Conservation (phyloP, 1,140 invertebrate species). For the Drosophila nigrodunni region DNA sequence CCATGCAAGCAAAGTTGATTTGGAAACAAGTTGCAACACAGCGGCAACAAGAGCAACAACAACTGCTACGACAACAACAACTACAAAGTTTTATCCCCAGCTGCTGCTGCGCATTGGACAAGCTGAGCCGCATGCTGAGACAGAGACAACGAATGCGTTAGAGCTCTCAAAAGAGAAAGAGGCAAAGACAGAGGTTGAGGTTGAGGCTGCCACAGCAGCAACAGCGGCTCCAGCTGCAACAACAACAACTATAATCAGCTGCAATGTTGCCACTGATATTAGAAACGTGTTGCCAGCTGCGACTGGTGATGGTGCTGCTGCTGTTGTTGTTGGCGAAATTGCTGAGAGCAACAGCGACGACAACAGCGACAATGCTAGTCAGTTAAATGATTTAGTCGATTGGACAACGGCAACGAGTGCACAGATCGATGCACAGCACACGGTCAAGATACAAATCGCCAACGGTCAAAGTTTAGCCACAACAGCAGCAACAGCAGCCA, state of each 20-base stretch:
- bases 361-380: slow-evolving; percentile 41
- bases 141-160: slow-evolving; percentile 11
- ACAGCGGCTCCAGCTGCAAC: not conserved
- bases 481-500: not conserved
- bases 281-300: slow-evolving; percentile 52
- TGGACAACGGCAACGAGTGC: slow-evolving; percentile 54
- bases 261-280: slow-evolving; percentile 62
- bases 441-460: slow-evolving; percentile 81
- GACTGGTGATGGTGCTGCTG: not conserved
- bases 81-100: slow-evolving; percentile 67
- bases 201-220: slow-evolving; percentile 27
- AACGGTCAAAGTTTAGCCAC: slow-evolving; percentile 33
- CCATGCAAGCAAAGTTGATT: slow-evolving; percentile 65
- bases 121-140: slow-evolving; percentile 3
- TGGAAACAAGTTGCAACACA: slow-evolving; percentile 71
- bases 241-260: slow-evolving; percentile 70
- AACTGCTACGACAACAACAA: slow-evolving; percentile 32
- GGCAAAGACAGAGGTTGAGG: not conserved
- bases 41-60: slow-evolving; percentile 42
- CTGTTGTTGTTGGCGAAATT: slow-evolving; percentile 30
- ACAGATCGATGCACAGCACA: slow-evolving; percentile 66
- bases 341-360: slow-evolving; percentile 32
- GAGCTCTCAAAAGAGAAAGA: not conserved
- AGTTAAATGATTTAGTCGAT: slow-evolving; percentile 37
- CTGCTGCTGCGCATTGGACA: slow-evolving; percentile 67